Conservation (phyloP, 2,888 invertebrate species). For the Blastobasis adustella region DNA sequence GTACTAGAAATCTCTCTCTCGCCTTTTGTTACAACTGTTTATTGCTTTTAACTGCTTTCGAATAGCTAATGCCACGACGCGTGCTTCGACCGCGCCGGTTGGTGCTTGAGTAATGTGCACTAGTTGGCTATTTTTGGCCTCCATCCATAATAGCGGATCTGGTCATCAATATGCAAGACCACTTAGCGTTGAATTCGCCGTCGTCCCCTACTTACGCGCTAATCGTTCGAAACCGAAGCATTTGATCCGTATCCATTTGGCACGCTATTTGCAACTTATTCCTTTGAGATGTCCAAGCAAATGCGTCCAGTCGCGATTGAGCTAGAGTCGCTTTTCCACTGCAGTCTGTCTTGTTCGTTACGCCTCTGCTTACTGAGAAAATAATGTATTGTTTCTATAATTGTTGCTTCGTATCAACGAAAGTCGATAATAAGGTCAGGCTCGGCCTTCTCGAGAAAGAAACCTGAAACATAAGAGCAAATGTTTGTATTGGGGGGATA, state of each 20-base stretch:
- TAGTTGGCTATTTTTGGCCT: conserved; percentile 17
- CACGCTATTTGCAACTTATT: conserved; percentile 23
- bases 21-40: background rate
- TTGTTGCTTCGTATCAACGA: conserved; percentile 28
- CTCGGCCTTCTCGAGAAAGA: conserved; percentile 24
- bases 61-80: conserved; percentile 2
- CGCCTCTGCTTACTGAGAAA: conserved; percentile 15
- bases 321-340: conserved; percentile 19
- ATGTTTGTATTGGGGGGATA: conserved; percentile 23
- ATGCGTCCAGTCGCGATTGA: conserved; percentile 18
- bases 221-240: conserved; percentile 25
- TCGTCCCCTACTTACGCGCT: conserved; percentile 16
- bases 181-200: conserved; percentile 10
- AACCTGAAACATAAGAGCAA: conserved; percentile 23
- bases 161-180: conserved; percentile 11
- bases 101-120: background rate
- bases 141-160: conserved; percentile 19
- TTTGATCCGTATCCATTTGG: conserved; percentile 31
- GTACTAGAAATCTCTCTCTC: background rate
- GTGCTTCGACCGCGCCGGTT: conserved; percentile 2
- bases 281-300: conserved; percentile 6
- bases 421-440: conserved; percentile 47
- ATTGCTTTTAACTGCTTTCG: background rate
- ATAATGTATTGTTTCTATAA: conserved; percentile 35
- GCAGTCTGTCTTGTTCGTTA: conserved; percentile 8